phyloP scores from a whole-genome alignment of 30 jellyfish, hydroid and myxozoan species.

The Catostylus mosaicus region DNA sequence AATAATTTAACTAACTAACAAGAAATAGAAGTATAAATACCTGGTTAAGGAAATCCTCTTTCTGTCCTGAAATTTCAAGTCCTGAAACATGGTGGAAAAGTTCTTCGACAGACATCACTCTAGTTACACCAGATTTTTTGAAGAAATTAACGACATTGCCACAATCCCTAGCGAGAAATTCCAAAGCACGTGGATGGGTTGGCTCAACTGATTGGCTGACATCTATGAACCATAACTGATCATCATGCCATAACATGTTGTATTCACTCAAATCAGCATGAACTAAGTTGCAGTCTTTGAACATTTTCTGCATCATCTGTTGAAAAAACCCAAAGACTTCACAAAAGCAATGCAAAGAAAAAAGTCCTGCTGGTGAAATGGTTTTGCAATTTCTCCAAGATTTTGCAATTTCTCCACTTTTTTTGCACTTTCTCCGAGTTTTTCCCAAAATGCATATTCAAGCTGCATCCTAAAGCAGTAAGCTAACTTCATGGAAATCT shows the following conservation, averaged over 20 bases:
- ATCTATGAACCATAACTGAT: slow-evolving; percentile 83
- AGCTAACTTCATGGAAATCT: no score
- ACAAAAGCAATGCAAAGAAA: neutral
- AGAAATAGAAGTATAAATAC: slow-evolving; percentile 11
- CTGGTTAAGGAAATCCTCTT: slow-evolving; percentile 68
- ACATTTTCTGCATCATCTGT: slow-evolving; percentile 89
- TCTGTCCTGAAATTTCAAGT: slow-evolving; percentile 61
- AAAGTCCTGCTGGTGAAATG: neutral
- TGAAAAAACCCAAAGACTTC: no score
- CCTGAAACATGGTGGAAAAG: slow-evolving; percentile 88
- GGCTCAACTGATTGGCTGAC: slow-evolving; percentile 97
- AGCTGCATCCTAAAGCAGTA: no score
- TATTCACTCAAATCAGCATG: slow-evolving; percentile 98
- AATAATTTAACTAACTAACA: neutral
- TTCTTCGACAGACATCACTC: slow-evolving; percentile 75
- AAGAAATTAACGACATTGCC: slow-evolving; percentile 76
- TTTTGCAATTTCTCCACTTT: no score
- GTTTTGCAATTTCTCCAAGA: no score
- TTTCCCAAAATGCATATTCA: no score
- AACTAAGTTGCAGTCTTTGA: slow-evolving; percentile 83
- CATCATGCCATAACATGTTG: slow-evolving; percentile 92
- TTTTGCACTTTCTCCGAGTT: no score
- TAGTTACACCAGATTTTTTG: slow-evolving; percentile 74
- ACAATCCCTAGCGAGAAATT: slow-evolving; percentile 89
- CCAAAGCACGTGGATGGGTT: slow-evolving; percentile 88